Percentiles rank a stretch among this genome's conserved stretches.
These are phyloP conservation scores for Montipora capricornis DNA, from an alignment of 64 coral and sea anemone genomes.

Conservation along the genomic window DNA sequence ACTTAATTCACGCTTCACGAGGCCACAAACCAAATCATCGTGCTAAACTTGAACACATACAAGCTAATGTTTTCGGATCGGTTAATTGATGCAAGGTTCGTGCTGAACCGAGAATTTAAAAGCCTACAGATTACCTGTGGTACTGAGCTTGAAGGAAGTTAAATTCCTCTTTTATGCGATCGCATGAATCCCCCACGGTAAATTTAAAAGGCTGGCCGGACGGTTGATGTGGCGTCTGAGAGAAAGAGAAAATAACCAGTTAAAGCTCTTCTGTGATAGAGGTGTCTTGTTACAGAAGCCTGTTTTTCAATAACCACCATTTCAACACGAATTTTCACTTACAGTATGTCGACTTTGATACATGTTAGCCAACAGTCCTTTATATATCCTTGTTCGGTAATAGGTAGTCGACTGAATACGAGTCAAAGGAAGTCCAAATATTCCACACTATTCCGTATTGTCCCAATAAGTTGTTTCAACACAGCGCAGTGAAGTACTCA, in stretches of 20 bases:
- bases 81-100: conserved; percentile 94
- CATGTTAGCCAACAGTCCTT: conserved; percentile 73
- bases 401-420: conserved; percentile 61
- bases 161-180: conserved; percentile 99
- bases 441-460: conserved; percentile 59
- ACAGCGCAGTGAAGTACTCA: conserved; percentile 93
- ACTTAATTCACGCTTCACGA: conserved; percentile 61
- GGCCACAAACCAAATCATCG: conserved; percentile 11
- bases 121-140: conserved; percentile 83
- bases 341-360: conserved; percentile 97
- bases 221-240: conserved; percentile 93
- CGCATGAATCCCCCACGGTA: conserved; percentile 96
- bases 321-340: conserved; percentile 92
- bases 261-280: conserved; percentile 46
- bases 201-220: conserved; percentile 99
- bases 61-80: conserved; percentile 80
- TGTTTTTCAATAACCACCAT: conserved; percentile 87
- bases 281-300: conserved; percentile 93
- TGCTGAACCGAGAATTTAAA: conserved; percentile 67
- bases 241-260: conserved; percentile 62
- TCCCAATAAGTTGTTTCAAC: conserved; percentile 88
- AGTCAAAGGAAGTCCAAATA: conserved; percentile 85
- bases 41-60: conserved; percentile 31
- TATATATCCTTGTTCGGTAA: conserved; percentile 21
- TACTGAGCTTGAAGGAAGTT: conserved; percentile 99